phyloP scores from a whole-genome alignment of 2,888 invertebrate genomes.

The Himalopsyche anomala region DNA sequence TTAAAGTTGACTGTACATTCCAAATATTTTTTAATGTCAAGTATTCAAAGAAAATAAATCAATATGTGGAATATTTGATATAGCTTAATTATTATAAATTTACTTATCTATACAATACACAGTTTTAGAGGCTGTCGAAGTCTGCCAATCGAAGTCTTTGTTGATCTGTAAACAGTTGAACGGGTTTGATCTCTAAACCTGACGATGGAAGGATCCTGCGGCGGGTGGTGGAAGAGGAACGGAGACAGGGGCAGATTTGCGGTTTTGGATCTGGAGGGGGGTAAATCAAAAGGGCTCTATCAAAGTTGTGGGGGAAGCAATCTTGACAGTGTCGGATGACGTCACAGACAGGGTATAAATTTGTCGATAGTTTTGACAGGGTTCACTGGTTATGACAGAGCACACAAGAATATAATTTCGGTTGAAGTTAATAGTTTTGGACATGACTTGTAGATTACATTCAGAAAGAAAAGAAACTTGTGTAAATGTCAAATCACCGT shows the following conservation, averaged over 20 bases:
- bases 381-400: not conserved
- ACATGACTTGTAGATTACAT: not conserved
- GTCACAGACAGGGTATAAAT: not conserved
- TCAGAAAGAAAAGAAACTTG: too few relatives aligned
- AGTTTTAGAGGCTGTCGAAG: not conserved
- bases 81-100: too few relatives aligned
- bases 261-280: not conserved
- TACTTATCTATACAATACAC: not conserved
- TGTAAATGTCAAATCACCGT: too few relatives aligned
- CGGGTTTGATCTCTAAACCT: constrained; percentile 22
- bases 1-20: too few relatives aligned
- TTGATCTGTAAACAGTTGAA: constrained; percentile 16
- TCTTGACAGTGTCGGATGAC: constrained; percentile 16
- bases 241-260: not conserved
- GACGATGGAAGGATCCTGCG: not conserved
- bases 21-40: too few relatives aligned
- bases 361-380: constrained; percentile 2
- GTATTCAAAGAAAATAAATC: too few relatives aligned
- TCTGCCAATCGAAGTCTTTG: constrained; percentile 10
- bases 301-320: not conserved
- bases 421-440: not conserved
- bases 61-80: too few relatives aligned
- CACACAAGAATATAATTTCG: not conserved
- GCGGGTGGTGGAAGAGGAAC: not conserved
- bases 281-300: constrained; percentile 12